phyloP scores from a whole-genome alignment of 2,113 vertebrate species.

The Caretta caretta region DNA sequence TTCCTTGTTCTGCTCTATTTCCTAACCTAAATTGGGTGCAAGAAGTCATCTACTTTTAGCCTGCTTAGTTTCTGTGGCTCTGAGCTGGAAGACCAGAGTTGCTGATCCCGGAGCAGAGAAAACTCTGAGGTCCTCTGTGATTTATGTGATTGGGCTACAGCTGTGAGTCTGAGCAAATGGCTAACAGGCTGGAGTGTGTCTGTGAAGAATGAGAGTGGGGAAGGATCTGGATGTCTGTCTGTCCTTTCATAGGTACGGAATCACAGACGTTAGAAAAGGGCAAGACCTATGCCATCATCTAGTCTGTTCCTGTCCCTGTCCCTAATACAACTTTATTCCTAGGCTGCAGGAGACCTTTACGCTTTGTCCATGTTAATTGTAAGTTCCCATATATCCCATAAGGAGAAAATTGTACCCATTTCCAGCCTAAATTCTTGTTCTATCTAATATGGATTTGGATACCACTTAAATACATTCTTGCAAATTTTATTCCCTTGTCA shows the following conservation, averaged over 20 bases:
- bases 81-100: neutral
- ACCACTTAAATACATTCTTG: neutral
- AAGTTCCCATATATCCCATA: neutral
- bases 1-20: too few species aligned
- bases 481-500: neutral
- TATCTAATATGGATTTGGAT: neutral
- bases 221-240: neutral
- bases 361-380: neutral
- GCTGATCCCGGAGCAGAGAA: neutral
- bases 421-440: neutral
- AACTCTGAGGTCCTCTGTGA: neutral
- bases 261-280: conserved; percentile 9
- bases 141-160: neutral
- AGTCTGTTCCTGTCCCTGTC: neutral
- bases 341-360: neutral
- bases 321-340: neutral
- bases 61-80: neutral
- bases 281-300: neutral
- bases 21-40: neutral
- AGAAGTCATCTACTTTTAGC: neutral
- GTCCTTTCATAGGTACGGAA: conserved; percentile 18
- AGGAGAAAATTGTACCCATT: neutral
- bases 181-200: neutral
- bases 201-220: neutral
- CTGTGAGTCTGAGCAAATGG: neutral